Evolutionary conservation across 2,888 invertebrate species (phyloP).

Genomic region (Chelonus formosanus): DNA sequence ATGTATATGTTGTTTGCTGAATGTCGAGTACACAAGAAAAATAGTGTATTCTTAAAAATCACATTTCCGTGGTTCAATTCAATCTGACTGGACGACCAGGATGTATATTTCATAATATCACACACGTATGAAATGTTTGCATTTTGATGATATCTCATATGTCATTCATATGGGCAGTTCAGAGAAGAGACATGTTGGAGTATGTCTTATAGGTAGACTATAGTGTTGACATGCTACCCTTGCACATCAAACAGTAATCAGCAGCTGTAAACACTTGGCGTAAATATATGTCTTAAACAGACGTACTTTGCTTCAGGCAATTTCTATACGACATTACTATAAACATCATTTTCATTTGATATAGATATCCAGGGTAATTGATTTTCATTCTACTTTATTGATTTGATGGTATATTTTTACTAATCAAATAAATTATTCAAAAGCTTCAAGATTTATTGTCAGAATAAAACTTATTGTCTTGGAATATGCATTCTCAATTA

Average conservation of each 20-base stretch:
- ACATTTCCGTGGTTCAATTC: not conserved
- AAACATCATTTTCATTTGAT: not conserved
- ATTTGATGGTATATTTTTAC: not conserved
- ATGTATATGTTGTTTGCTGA: not conserved
- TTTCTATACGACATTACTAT: constrained; percentile 4
- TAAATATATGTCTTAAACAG: constrained; percentile 45
- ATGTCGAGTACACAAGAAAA: not conserved
- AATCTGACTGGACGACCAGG: not conserved
- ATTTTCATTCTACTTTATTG: not conserved
- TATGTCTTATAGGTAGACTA: not conserved
- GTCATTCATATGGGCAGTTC: constrained; percentile 6
- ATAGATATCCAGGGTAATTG: no score
- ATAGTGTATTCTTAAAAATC: not conserved
- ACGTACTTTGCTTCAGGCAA: constrained; percentile 20
- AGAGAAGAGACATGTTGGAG: not conserved
- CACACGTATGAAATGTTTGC: constrained; percentile 15
- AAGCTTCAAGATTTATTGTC: no score
- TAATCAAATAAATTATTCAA: no score
- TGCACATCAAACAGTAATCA: constrained; percentile 57
- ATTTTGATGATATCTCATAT: constrained; percentile 14
- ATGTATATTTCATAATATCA: not conserved
- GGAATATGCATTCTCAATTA: no score
- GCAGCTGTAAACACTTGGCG: constrained; percentile 52
- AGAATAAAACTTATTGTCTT: no score
- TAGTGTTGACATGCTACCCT: constrained; percentile 27